Conservation (phyloP, 30 jellyfish, hydroid and myxozoan species). For the Pelagia noctiluca region DNA sequence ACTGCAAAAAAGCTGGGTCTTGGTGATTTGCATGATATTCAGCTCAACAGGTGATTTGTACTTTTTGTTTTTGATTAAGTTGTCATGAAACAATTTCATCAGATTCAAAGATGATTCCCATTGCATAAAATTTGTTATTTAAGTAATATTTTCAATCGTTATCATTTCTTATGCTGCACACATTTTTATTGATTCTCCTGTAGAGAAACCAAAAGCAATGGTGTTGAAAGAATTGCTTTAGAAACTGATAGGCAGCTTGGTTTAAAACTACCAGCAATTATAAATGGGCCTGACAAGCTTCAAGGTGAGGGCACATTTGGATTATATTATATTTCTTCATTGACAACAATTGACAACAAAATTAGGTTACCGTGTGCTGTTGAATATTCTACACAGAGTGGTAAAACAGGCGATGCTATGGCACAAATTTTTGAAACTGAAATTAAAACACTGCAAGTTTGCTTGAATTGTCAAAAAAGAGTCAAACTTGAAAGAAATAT, state of each 20-base stretch:
- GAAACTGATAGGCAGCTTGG: constrained; percentile 25
- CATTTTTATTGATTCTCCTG: not conserved
- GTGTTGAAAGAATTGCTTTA: not conserved
- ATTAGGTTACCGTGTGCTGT: constrained; percentile 8
- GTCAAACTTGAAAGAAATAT: no score
- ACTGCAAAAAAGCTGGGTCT: constrained; percentile 27
- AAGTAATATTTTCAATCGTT: not conserved
- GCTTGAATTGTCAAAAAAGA: no score
- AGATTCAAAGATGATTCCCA: not conserved
- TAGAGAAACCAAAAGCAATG: not conserved
- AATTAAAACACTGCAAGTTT: not conserved
- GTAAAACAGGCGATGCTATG: no score
- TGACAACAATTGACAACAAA: constrained; percentile 15
- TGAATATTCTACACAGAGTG: no score
- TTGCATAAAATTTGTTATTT: not conserved
- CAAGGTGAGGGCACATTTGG: constrained; percentile 40
- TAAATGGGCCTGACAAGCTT: constrained; percentile 21
- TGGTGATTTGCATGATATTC: constrained; percentile 10
- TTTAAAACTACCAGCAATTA: constrained; percentile 23
- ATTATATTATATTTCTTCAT: no score
- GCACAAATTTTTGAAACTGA: not conserved
- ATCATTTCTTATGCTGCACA: not conserved
- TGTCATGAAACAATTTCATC: not conserved
- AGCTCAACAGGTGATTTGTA: constrained; percentile 9
- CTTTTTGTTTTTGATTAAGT: no score